Evolutionary conservation across 1,140 invertebrate species (phyloP).

Genomic region (Listronotus bonariensis): DNA sequence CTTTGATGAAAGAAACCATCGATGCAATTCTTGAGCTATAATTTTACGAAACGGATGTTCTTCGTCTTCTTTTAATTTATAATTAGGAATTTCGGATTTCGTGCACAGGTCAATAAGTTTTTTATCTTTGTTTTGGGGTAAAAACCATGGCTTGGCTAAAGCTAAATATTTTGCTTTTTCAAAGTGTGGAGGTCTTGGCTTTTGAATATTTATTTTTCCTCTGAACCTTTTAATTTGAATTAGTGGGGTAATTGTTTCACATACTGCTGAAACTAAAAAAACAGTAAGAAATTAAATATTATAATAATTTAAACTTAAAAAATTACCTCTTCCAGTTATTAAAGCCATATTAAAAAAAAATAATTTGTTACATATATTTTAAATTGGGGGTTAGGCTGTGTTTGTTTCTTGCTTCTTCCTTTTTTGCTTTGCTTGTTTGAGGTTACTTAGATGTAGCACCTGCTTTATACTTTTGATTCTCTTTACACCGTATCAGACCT

Average conservation of each 20-base stretch:
- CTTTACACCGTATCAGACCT: no score
- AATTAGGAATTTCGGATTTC: constrained; percentile 30
- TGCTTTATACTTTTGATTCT: no score
- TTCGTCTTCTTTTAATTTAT: constrained; percentile 43
- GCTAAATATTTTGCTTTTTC: constrained; percentile 65
- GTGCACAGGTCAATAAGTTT: constrained; percentile 52
- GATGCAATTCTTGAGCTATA: constrained; percentile 68
- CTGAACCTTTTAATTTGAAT: constrained; percentile 66
- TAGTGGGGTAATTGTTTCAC: constrained; percentile 32
- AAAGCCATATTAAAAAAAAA: no score
- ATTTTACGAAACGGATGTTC: constrained; percentile 72
- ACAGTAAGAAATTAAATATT: background rate
- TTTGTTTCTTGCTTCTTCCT: no score
- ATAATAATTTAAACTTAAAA: no score
- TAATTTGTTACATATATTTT: no score
- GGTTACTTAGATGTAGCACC: no score
- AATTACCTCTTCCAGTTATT: no score
- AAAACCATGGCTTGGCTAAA: constrained; percentile 65
- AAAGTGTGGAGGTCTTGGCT: constrained; percentile 69
- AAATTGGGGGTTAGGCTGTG: no score
- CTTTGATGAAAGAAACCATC: constrained; percentile 71
- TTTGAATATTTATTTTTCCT: constrained; percentile 75
- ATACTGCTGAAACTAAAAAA: constrained; percentile 39
- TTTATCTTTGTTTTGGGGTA: constrained; percentile 53
- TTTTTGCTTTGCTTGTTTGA: no score